Base-by-base conservation (phyloP, 2,113 vertebrate genomes). In the Peucedramus taeniatus region DNA sequence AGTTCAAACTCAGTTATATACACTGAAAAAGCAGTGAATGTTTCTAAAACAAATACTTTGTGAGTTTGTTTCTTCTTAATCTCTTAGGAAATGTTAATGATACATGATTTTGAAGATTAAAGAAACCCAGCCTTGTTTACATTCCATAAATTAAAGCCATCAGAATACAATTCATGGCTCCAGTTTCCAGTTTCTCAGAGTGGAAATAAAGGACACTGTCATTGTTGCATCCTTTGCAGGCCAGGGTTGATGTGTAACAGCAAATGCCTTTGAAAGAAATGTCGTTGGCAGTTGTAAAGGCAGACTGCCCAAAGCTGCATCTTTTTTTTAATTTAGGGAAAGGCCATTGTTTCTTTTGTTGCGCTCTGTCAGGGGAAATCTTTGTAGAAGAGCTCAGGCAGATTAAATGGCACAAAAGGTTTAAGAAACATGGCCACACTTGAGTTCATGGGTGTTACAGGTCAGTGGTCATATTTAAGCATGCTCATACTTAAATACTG, bases 211-310 rank as follows among this genome's bases (percentile, higher is more conserved):
- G 57, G 59, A 59, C 82, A 45, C 68, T 97, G 95, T 92, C 87
- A 74, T 87, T 83, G 72, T 89, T 78, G 71, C 44, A 89, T 92
- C 90, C 90, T 97, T 92, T 96, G 76, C 87, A 54, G 24, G 37
- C 84, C 89, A 14, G 28, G 31, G 81, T 65, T 97, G 96, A 94
- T 89, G 60, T 70, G n/a, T 42, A 97, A 90, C 93, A 97, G 95
- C 96, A 96, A 91, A 78, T 91, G 47, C 71, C 89, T 97, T 95
- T 95, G 80, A 93, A 95, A 97, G 87, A 93, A 97, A 90, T 50
- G 61, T 71, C 96, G 83, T 75, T 96, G 83, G 71, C 3, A 0
- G 77, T 97, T 94, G 93, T 96, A 96, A 96, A 96, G 45, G 50
- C 93, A 89, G 78, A 68, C 71, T 82, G 56, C 80, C 64, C 83